phyloP scores from a whole-genome alignment of 2,113 vertebrate species.

The Burhinus oedicnemus region DNA sequence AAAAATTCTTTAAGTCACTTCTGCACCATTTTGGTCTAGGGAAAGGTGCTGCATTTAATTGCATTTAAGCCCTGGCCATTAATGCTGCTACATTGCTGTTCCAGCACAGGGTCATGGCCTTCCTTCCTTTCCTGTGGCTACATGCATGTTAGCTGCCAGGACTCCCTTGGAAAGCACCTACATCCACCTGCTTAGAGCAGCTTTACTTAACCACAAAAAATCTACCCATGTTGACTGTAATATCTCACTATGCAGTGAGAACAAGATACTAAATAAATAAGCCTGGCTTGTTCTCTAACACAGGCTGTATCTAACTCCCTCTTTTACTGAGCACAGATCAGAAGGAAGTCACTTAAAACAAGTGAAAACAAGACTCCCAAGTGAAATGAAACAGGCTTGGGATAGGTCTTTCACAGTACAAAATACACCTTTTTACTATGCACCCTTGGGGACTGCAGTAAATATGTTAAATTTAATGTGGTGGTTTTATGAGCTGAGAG shows the following conservation, averaged over 20 bases:
- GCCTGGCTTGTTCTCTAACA: neutral
- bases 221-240: neutral
- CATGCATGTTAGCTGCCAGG: neutral
- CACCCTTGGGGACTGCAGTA: neutral
- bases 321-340: neutral
- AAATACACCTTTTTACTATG: neutral
- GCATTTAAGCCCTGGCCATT: neutral
- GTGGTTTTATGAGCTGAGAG: neutral
- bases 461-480: neutral
- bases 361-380: neutral
- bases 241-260: neutral
- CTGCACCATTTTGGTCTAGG: neutral
- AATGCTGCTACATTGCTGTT: neutral
- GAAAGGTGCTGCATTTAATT: neutral
- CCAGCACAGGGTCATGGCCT: neutral
- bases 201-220: neutral
- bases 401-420: neutral
- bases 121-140: neutral
- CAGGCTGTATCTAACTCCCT: neutral
- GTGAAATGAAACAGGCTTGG: neutral
- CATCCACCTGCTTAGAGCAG: neutral
- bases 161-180: neutral
- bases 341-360: neutral
- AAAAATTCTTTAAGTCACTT: neutral
- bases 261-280: neutral